Conservation (phyloP, 2,113 vertebrate species). For the Triplophysa rosa region DNA sequence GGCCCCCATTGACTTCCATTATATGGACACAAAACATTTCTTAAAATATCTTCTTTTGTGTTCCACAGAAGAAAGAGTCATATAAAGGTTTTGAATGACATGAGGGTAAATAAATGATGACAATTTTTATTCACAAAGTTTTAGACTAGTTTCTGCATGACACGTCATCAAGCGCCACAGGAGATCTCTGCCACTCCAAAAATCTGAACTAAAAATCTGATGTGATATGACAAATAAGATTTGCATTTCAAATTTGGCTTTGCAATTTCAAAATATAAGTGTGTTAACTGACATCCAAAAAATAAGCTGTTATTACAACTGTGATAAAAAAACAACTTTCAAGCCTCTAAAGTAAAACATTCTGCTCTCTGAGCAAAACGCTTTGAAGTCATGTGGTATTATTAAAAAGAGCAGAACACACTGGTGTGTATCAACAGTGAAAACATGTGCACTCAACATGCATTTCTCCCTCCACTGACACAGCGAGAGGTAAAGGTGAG, state of each 20-base stretch:
- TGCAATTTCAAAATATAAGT: no score
- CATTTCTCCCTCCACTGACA: not conserved
- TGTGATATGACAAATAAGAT: not conserved
- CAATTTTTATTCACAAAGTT: no score
- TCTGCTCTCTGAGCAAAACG: not conserved
- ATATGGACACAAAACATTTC: no score
- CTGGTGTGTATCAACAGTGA: slow-evolving; percentile 6
- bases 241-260: no score
- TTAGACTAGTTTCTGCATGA: not conserved
- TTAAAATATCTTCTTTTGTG: no score
- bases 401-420: not conserved
- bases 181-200: not conserved
- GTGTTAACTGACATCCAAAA: not conserved
- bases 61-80: no score
- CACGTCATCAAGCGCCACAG: not conserved
- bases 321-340: not conserved
- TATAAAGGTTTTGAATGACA: no score
- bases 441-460: not conserved
- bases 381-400: not conserved
- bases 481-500: slow-evolving; percentile 13
- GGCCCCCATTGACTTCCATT: no score
- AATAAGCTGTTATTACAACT: not conserved
- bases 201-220: not conserved
- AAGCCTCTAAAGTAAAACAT: slow-evolving; percentile 8
- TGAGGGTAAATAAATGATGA: no score